Evolutionary conservation across 2,113 vertebrate genomes (phyloP).

Genomic region (Malurus melanocephalus): DNA sequence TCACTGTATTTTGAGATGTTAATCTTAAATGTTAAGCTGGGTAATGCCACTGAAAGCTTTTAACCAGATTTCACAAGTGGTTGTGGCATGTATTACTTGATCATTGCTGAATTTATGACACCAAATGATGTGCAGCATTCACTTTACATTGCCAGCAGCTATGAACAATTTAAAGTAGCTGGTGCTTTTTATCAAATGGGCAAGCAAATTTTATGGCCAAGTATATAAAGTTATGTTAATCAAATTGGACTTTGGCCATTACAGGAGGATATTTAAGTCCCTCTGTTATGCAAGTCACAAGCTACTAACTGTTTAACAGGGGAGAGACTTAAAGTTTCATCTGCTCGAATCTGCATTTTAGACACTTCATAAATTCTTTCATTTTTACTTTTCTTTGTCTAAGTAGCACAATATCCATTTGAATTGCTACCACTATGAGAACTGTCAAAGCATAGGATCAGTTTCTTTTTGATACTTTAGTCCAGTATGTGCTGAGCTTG

Average conservation of each 20-base stretch:
- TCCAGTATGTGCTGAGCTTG: not conserved
- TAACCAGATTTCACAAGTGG: not conserved
- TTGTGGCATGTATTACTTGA: not conserved
- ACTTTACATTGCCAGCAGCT: not conserved
- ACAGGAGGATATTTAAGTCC: not conserved
- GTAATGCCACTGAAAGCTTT: not conserved
- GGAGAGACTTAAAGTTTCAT: not conserved
- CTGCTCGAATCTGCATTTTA: not conserved
- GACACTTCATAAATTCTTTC: accelerated
- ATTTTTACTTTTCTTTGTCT: not conserved
- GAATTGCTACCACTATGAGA: not conserved
- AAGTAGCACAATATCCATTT: not conserved
- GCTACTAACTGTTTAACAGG: not conserved
- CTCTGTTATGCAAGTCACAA: not conserved
- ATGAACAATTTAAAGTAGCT: not conserved
- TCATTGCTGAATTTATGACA: not conserved
- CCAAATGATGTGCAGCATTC: not conserved
- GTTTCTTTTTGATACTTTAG: not conserved
- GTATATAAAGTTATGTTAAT: not conserved
- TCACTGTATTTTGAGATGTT: conserved; percentile 46
- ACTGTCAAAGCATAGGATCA: not conserved
- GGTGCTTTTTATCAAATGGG: not conserved
- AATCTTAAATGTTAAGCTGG: not conserved
- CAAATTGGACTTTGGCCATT: not conserved
- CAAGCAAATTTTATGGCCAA: not conserved